These are phyloP conservation scores for Meandrusa payeni DNA, from an alignment of 2,888 invertebrate species.

Conservation along the genomic window DNA sequence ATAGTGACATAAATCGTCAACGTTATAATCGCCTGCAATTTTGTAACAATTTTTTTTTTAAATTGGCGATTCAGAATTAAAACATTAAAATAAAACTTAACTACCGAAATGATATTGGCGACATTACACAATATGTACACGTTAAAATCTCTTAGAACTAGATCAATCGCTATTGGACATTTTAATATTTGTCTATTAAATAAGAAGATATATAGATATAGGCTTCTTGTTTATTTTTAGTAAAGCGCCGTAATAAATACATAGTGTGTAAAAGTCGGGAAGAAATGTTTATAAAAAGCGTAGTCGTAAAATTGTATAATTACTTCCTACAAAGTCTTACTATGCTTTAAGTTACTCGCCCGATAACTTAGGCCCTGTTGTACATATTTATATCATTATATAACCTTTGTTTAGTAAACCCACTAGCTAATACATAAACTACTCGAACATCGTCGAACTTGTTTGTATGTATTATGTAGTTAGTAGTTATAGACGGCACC, in stretches of 20 bases:
- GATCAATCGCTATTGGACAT: constrained; percentile 10
- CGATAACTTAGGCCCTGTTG: constrained; percentile 16
- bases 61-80: constrained; percentile 3
- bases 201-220: constrained; percentile 1
- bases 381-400: constrained; percentile 6
- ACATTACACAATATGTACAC: constrained; percentile 19
- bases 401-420: no score
- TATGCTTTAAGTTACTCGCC: constrained; percentile 11
- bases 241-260: constrained; percentile 14
- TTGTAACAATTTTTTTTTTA: constrained; percentile 1
- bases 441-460: no score
- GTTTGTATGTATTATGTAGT: no score
- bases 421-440: no score
- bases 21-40: not conserved
- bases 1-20: no score
- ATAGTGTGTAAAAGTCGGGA: constrained; percentile 5
- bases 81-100: not conserved
- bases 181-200: constrained; percentile 4
- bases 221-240: not conserved
- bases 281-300: not conserved
- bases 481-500: no score
- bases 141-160: constrained; percentile 18
- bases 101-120: constrained; percentile 5
- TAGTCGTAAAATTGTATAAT: constrained; percentile 4
- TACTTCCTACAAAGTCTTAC: constrained; percentile 16